Evolutionary conservation across 2,113 vertebrate genomes (phyloP), one percentile per base, ranked within the genome.

Genomic region (Tenebrosternarchus preto): DNA sequence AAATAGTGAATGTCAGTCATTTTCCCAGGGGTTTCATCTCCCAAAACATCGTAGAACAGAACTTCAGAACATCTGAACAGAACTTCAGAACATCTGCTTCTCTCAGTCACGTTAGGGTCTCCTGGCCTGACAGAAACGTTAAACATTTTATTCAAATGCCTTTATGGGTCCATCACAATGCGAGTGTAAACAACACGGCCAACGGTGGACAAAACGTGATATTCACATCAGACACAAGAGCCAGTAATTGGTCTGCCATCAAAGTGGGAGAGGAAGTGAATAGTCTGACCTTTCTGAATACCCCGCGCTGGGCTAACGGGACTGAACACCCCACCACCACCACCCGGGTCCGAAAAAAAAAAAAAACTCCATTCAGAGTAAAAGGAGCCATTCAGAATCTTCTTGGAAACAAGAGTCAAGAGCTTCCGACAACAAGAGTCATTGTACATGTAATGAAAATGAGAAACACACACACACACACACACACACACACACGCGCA

Each of bases 11-110:
- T 12, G 53, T 50, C 43, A 11, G 43, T 50, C 43, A 50, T 50
- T 11, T n/a, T n/a, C n/a, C n/a, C n/a, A n/a, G n/a, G 85, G 85
- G 77, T 82, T 90, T 88, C 76, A 82, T 82, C 33, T 17, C 60
- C 73, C 57, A 86, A 86, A 88, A 88, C 85, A 85, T 85, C 88
- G 88, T 17, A 3, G 73, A 74, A n/a, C n/a, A n/a, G n/a, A n/a
- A n/a, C n/a, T n/a, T n/a, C n/a, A n/a, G n/a, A n/a, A n/a, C n/a
- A n/a, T n/a, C n/a, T n/a, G n/a, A n/a, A 66, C 55, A 77, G 80
- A 16, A 79, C 77, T 39, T 73, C 77, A 53, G 46, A 78, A 31
- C n/a, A 39, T 50, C 12, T 27, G 17, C 72, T 77, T 60, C 39
- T 68, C 16, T 39, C 36, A n/a, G 5, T 27, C 2, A 7, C 19